Evolutionary conservation across 2,113 vertebrate species (phyloP).

Genomic region (Mustelus asterias): DNA sequence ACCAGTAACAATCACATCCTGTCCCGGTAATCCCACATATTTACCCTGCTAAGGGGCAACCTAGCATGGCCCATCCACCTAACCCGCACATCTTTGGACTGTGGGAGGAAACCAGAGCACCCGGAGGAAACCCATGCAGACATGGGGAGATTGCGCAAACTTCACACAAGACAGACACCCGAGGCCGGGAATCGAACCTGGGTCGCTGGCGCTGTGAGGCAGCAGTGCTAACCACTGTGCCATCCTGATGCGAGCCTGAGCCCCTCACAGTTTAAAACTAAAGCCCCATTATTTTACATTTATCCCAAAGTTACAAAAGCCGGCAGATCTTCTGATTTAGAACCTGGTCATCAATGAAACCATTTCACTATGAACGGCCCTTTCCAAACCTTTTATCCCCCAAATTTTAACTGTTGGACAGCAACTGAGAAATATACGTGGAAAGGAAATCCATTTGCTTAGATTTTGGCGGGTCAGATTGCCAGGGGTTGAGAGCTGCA

Average conservation of each 20-base stretch:
- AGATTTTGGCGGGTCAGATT: background rate
- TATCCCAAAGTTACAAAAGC: background rate
- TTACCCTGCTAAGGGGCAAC: too few species aligned
- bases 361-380: background rate
- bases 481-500: background rate
- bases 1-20: too few species aligned
- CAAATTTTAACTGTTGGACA: background rate
- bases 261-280: background rate
- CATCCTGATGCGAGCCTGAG: background rate
- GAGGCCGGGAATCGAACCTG: too few species aligned
- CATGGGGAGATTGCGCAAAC: too few species aligned
- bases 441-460: background rate
- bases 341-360: background rate
- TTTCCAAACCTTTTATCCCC: background rate
- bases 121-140: too few species aligned
- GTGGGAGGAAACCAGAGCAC: too few species aligned
- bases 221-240: too few species aligned
- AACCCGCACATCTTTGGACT: too few species aligned
- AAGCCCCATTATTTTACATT: background rate
- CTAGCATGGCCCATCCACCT: too few species aligned
- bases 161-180: too few species aligned
- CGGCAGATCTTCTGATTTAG: background rate
- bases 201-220: too few species aligned
- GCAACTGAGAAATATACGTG: background rate
- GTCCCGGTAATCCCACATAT: too few species aligned